Base-by-base conservation (phyloP, 2,797 vertebrate genomes). In the Phoxinus dragarum region DNA sequence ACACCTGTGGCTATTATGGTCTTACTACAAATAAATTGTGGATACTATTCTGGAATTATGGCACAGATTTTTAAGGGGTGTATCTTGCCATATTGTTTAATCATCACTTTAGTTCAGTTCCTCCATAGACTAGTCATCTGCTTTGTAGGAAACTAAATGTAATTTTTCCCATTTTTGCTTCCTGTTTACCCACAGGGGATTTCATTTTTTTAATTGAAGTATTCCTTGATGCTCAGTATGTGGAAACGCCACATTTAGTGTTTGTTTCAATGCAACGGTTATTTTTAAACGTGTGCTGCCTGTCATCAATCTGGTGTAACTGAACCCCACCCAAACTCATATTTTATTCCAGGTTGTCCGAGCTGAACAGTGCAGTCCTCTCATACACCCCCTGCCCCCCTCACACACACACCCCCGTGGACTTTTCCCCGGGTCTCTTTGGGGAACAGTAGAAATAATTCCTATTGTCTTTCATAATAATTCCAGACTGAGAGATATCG, bases 381-480 rank as follows among this genome's bases (percentile, higher is more conserved):
- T 52, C 72, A 23, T 8, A 61, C 21, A 49, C 76, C 47, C 54
- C 27, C 54, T 1, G 1, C 21, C 52, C 7, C 52, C 9, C 47
- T 2, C 19, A 19, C 21, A 47, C 71, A 16, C 6, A 40, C 27
- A 73, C 84, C n/a, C 34, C 21, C 21, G 1, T 49, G 34, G 47
- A 76, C 42, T 49, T 64, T 80, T 80, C 42, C 16, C 11, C 3
- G 19, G 59, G 19, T 84, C 80, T 84, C 85, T 83, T 78, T 40
- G 44, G 78, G 52, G 87, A 81, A 61, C 49, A 69, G 47, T 68
- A 31, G 80, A 71, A 82, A 78, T 80, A 84, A 87, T 81, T 81
- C 72, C 80, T 36, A 21, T 87, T 88, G 86, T 86, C 89, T 84
- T 88, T 82, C 73, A 56, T 88, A 81, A 84, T 86, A 84, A 88